Base-by-base conservation (phyloP, 2,113 vertebrate genomes). In the Brachyhypopomus occidentalis region DNA sequence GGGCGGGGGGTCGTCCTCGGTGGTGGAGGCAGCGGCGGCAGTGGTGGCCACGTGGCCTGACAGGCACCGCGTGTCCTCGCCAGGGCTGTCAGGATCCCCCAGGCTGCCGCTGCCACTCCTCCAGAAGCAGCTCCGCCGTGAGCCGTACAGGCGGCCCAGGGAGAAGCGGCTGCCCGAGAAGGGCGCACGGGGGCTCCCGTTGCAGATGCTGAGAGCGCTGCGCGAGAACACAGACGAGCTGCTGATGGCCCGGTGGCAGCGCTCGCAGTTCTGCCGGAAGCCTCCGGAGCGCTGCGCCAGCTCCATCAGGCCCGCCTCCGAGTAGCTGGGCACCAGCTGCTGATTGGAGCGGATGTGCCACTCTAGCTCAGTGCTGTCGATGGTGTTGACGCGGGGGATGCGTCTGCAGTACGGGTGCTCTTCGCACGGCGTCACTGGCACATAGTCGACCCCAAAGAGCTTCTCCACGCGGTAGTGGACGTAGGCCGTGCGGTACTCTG, bases 341-440 rank as follows among this genome's bases (percentile, higher is more conserved):
- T 97, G 97, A 88, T 98, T 98, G 89, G 96, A 98, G 2, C 97
- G 94, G 84, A 98, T 98, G 89, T 98, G 97, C 97, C 97, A 98
- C 85, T 98, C 97, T 80, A 98, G 89, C 84, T 98, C 97, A 0
- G 97, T 98, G 86, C 97, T 98, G 92, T 98, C 97, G 30, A 98
- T 94, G 2, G 97, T 98, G 91, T 98, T 97, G 81, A 98, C 97
- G 0, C 97, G 95, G 14, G 97, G 96, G 90, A 98, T 96, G 66
- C 96, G 94, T 17, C 94, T 94, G 87, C 94, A 94, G 88, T 95
- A 95, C 20, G 96, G 91, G 38, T 93, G 93, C 72, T 98, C 97
- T 1, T 98, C 97, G 0, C 95, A 95, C 0, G 96, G 96, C 0
- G 96, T 97, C 12, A 94, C 94, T 0, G 96, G 94, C 41, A 96